Evolutionary conservation across 2,113 vertebrate genomes (phyloP), one percentile per base, ranked within the genome.

Genomic region (Etheostoma cragini): DNA sequence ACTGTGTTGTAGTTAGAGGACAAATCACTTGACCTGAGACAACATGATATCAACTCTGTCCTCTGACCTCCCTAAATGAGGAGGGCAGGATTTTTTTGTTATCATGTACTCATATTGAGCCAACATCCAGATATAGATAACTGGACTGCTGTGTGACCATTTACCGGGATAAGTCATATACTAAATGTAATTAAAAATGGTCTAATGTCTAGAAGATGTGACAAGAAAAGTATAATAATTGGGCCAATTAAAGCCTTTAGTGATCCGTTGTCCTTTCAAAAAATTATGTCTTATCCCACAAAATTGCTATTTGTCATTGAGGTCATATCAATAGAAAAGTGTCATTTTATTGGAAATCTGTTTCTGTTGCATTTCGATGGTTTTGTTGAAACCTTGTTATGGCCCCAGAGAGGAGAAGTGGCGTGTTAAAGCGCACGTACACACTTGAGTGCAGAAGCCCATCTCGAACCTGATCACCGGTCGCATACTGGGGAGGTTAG

Each of bases 381-480:
- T n/a, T n/a, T n/a, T n/a, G n/a, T n/a, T 17, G 46, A 64, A 63
- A 56, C 6, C 1, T 0, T n/a, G 38, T n/a, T 11, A 0, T 14
- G 24, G 61, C 42, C 76, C 62, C 33, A 24, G 60, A 77, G 71
- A 57, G 6, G 1, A 19, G 46, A 47, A 13, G 57, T 42, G 62
- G 74, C 24, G 15, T 72, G 83, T 65, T 66, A 13, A 33, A 75
- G 53, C 3, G 42, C 85, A 87, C 52, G 62, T 87, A 72, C 71
- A 66, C 52, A 42, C 35, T 15, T 1, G 0, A 33, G 19, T 6
- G 10, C 8, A 19, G 33, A 67, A 42, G 67, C 49, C 58, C 33
- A 12, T 69, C 17, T 49, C 46, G 17, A 70, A 69, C 63, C 5
- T 12, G 46, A 84, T 13, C 57, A 5, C n/a, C 71, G 70, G 19